Percentiles rank a stretch among this genome's conserved stretches.
phyloP scores from a whole-genome alignment of 2,797 vertebrate species.

The Sparidentex hasta region DNA sequence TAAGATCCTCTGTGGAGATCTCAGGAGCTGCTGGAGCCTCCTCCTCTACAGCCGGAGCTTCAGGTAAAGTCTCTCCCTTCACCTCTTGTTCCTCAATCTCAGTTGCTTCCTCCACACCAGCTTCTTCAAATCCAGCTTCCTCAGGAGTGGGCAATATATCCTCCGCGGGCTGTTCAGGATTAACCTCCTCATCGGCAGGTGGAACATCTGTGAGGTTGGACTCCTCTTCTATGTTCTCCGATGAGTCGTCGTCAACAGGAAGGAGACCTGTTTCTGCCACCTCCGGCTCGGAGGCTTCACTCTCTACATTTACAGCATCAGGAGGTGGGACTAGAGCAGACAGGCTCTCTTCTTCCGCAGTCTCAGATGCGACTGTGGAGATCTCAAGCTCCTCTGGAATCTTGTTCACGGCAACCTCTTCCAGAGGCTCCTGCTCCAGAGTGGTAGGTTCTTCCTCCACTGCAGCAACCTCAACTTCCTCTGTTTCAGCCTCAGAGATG shows the following conservation, averaged over 20 bases:
- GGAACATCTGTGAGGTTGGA: conserved; percentile 18
- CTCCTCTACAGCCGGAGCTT: conserved; percentile 45
- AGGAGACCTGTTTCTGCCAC: conserved; percentile 24
- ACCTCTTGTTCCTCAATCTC: conserved; percentile 29
- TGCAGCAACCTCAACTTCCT: conserved; percentile 8
- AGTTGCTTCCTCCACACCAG: conserved; percentile 20
- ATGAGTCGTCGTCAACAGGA: conserved; percentile 29
- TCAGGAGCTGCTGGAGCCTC: conserved; percentile 43
- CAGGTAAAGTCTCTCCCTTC: conserved; percentile 37
- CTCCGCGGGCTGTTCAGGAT: conserved; percentile 19
- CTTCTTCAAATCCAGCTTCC: conserved; percentile 46
- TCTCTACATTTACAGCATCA: conserved; percentile 40
- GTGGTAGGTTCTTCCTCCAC: conserved; percentile 21
- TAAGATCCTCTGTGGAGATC: conserved; percentile 68
- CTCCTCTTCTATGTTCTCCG: conserved; percentile 37
- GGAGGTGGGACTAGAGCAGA: conserved; percentile 37
- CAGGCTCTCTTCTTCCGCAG: conserved; percentile 48
- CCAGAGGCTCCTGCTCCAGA: conserved; percentile 29
- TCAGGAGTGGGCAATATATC: conserved; percentile 16
- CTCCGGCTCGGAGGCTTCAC: conserved; percentile 43
- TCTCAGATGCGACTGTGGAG: conserved; percentile 43
- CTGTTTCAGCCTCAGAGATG: conserved; percentile 12
- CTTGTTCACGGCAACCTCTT: conserved; percentile 42
- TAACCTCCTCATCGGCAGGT: conserved; percentile 19
- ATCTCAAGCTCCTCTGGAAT: conserved; percentile 44